These are phyloP conservation scores for Atrina japonica DNA, from an alignment of 2,888 invertebrate species.

Conservation along the genomic window DNA sequence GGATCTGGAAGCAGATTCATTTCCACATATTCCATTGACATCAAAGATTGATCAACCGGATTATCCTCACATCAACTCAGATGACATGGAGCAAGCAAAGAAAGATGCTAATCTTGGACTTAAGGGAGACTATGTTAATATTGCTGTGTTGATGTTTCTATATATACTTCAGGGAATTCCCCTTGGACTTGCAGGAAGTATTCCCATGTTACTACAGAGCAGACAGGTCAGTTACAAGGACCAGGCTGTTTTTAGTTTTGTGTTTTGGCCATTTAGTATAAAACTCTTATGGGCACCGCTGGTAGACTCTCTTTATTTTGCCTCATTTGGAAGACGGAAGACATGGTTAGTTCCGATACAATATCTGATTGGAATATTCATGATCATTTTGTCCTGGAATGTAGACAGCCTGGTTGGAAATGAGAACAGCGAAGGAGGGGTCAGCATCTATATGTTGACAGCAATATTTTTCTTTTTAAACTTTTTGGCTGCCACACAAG, in stretches of 20 bases:
- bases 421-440: conserved; percentile 82
- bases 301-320: conserved; percentile 94
- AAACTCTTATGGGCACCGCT: conserved; percentile 99
- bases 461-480: conserved; percentile 94
- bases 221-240: conserved; percentile 95
- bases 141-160: conserved; percentile 92
- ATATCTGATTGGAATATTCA: conserved; percentile 92
- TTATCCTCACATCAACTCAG: not conserved
- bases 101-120: conserved; percentile 45
- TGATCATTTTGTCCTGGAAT: conserved; percentile 90
- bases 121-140: conserved; percentile 84
- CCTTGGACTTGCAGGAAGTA: conserved; percentile 94
- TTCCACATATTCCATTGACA: conserved; percentile 60
- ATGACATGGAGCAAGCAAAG: conserved; percentile 15
- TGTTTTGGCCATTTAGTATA: conserved; percentile 92
- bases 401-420: conserved; percentile 87
- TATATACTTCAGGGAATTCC: conserved; percentile 94
- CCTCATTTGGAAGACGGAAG: conserved; percentile 94
- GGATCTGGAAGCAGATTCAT: conserved; percentile 50
- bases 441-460: conserved; percentile 84
- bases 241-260: conserved; percentile 91
- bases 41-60: conserved; percentile 33
- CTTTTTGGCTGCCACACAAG: conserved; percentile 98
- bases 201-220: conserved; percentile 97
- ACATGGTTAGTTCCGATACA: conserved; percentile 94